Evolutionary conservation across 2,113 vertebrate species (phyloP).

Genomic region (Gavia stellata): DNA sequence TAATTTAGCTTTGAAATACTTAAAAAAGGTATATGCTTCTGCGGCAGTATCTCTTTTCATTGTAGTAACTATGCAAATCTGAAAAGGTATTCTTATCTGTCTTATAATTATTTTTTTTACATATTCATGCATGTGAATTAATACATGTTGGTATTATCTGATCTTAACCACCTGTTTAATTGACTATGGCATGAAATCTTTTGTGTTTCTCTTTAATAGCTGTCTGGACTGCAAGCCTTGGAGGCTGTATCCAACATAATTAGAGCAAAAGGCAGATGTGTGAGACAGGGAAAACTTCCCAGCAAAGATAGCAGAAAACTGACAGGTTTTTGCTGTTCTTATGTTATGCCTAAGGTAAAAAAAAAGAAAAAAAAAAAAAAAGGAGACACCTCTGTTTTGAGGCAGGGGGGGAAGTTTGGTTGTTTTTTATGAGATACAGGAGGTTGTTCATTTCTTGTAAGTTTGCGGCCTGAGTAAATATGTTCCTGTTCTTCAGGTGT

Average conservation of each 20-base stretch:
- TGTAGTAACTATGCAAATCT: neutral
- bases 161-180: neutral
- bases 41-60: neutral
- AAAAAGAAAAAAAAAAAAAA: neutral
- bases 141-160: neutral
- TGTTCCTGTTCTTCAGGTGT: neutral
- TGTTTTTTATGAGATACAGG: neutral
- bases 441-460: neutral
- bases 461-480: neutral
- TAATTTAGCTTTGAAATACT: slow-evolving; percentile 15
- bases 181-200: neutral
- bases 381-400: neutral
- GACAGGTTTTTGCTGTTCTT: neutral
- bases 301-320: neutral
- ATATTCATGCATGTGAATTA: neutral
- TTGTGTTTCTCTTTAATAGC: slow-evolving; percentile 5
- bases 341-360: neutral
- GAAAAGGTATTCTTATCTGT: neutral
- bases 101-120: neutral
- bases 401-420: neutral
- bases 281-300: neutral
- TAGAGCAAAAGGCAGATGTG: neutral
- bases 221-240: neutral
- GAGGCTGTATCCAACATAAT: neutral
- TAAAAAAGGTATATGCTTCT: neutral